phyloP scores from a whole-genome alignment of 2,113 vertebrate genomes.

The Nerophis lumbriciformis region DNA sequence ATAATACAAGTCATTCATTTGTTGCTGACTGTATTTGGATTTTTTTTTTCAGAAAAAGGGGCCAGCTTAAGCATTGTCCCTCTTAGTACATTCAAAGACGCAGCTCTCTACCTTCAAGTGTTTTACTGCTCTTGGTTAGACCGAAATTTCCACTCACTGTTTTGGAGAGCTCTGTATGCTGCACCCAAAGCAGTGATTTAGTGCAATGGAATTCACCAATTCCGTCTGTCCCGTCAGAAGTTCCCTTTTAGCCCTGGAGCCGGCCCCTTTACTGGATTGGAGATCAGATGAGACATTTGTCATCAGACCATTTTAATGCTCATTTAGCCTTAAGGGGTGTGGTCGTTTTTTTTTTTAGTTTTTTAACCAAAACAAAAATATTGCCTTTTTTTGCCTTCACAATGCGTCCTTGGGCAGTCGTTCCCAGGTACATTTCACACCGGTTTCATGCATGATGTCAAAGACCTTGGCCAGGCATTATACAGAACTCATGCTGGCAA shows the following conservation, averaged over 20 bases:
- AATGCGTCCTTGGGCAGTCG: conserved; percentile 54
- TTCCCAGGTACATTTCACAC: conserved; percentile 68
- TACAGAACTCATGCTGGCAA: conserved; percentile 34
- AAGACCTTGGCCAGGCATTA: conserved; percentile 46
- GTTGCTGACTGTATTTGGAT: too few species aligned
- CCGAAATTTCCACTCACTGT: conserved; percentile 33
- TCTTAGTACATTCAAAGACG: conserved; percentile 4
- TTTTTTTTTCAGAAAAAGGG: not conserved
- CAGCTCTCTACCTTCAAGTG: not conserved
- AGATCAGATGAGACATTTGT: conserved; percentile 71
- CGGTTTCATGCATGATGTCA: conserved; percentile 66
- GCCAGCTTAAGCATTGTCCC: not conserved
- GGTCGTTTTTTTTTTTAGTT: not conserved
- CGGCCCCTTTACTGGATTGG: conserved; percentile 43
- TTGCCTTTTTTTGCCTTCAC: conserved; percentile 26
- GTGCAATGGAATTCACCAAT: conserved; percentile 55
- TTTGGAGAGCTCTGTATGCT: conserved; percentile 24
- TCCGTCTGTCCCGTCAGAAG: conserved; percentile 48
- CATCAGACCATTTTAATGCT: conserved; percentile 69
- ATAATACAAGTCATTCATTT: not conserved
- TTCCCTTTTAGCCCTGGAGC: conserved; percentile 56
- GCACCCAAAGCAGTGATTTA: conserved; percentile 45
- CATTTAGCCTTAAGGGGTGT: conserved; percentile 57
- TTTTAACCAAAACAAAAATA: conserved; percentile 24
- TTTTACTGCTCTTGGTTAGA: conserved; percentile 14